These are phyloP conservation scores for Caenorhabditis brenneri DNA, from an alignment of 1,140 invertebrate genomes.

Conservation along the genomic window DNA sequence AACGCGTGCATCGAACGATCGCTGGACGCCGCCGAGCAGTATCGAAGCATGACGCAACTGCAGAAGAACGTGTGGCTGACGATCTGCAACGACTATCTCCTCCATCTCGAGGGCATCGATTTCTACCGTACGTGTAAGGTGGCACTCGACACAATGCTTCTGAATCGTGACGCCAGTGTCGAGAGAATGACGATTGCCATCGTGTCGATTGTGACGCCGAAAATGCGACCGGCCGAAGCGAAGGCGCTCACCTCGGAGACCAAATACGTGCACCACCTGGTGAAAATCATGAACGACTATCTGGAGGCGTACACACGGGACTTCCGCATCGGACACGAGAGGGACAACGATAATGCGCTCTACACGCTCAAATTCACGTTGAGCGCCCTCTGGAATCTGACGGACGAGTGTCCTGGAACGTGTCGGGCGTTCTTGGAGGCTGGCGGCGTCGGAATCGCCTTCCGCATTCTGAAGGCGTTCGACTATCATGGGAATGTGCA, in stretches of 20 bases:
- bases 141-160: constrained; percentile 56
- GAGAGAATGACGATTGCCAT: constrained; percentile 82
- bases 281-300: constrained; percentile 78
- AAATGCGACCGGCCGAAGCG: constrained; percentile 81
- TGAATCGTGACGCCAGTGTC: constrained; percentile 51
- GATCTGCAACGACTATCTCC: constrained; percentile 81
- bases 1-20: constrained; percentile 46
- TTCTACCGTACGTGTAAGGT: constrained; percentile 58
- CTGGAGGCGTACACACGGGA: constrained; percentile 13
- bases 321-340: not conserved
- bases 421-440: constrained; percentile 80
- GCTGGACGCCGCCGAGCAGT: constrained; percentile 49
- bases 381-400: constrained; percentile 84
- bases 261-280: constrained; percentile 79
- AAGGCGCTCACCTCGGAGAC: constrained; percentile 78
- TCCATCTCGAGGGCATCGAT: constrained; percentile 76
- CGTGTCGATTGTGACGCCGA: constrained; percentile 78
- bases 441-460: constrained; percentile 78
- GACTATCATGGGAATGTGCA: constrained; percentile 78
- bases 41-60: constrained; percentile 38
- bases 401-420: constrained; percentile 79
- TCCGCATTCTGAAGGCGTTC: constrained; percentile 77
- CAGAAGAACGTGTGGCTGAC: constrained; percentile 81
- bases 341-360: constrained; percentile 73
- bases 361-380: constrained; percentile 83